A percentile compares a stretch with the other conserved stretches of the same genome.
Evolutionary conservation across 1,140 invertebrate genomes (phyloP).

Genomic region (Papilio dardanus): DNA sequence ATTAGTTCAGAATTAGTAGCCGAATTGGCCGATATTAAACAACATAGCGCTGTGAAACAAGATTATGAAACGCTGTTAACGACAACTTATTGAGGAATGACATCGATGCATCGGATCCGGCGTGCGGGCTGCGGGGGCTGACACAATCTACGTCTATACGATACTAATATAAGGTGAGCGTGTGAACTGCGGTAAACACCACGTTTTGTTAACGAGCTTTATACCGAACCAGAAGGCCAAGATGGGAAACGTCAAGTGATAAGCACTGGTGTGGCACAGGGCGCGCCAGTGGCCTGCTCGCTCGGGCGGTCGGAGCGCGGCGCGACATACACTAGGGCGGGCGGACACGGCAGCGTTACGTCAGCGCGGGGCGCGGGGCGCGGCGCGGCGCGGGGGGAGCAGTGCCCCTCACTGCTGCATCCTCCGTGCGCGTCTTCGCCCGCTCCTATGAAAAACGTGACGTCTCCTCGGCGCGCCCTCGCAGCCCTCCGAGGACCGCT

Average conservation of each 20-base stretch:
- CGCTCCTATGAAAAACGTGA: conserved; percentile 68
- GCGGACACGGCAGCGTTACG: conserved; percentile 78
- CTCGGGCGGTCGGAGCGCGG: conserved; percentile 70
- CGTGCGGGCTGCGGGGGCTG: conserved; percentile 59
- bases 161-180: conserved; percentile 49
- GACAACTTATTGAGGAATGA: conserved; percentile 69
- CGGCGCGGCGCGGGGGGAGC: conserved; percentile 42
- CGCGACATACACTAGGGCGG: conserved; percentile 81
- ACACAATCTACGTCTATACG: conserved; percentile 50
- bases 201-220: conserved; percentile 64
- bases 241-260: conserved; percentile 76
- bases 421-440: conserved; percentile 69
- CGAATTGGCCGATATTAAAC: conserved; percentile 34
- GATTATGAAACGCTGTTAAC: conserved; percentile 68
- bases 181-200: conserved; percentile 66
- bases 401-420: conserved; percentile 75
- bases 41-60: conserved; percentile 54
- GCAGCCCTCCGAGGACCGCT: conserved; percentile 43
- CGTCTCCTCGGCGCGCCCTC: conserved; percentile 55
- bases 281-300: conserved; percentile 62
- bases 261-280: conserved; percentile 66
- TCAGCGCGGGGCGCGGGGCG: conserved; percentile 69
- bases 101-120: conserved; percentile 70
- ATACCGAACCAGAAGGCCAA: conserved; percentile 63
- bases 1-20: not conserved